phyloP scores from a whole-genome alignment of 2,113 vertebrate species.

The Micromys minutus region DNA sequence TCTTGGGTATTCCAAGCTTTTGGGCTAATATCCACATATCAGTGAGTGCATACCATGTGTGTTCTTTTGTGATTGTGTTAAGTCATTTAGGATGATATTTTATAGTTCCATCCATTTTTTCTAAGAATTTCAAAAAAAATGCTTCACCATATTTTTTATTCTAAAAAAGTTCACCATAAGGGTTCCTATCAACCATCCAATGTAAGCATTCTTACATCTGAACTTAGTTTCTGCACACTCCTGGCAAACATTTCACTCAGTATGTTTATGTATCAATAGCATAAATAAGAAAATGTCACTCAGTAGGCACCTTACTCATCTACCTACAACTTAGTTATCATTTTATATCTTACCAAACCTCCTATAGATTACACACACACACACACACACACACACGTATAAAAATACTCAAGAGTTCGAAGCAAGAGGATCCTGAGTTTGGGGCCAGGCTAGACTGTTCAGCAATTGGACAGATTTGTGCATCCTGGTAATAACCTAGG shows the following conservation, averaged over 20 bases:
- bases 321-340: not conserved
- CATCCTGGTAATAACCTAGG: not conserved
- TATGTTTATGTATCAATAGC: not conserved
- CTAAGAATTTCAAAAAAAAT: too few species aligned
- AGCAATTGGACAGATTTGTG: not conserved
- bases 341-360: not conserved
- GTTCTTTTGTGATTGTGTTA: too few species aligned
- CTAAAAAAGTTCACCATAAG: not conserved
- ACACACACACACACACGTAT: too few species aligned
- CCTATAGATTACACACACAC: too few species aligned
- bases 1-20: too few species aligned
- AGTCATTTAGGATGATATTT: too few species aligned
- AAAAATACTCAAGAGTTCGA: not conserved
- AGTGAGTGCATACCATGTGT: too few species aligned
- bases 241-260: not conserved
- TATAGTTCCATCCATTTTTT: too few species aligned
- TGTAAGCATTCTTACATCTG: not conserved
- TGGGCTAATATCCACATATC: too few species aligned
- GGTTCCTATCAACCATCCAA: not conserved
- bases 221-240: not conserved
- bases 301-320: not conserved
- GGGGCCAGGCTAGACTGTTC: not conserved
- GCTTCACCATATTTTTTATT: not conserved
- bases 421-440: not conserved
- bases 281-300: not conserved